Evolutionary conservation across 2,888 invertebrate genomes (phyloP).

Genomic region (Thelaira solivaga): DNA sequence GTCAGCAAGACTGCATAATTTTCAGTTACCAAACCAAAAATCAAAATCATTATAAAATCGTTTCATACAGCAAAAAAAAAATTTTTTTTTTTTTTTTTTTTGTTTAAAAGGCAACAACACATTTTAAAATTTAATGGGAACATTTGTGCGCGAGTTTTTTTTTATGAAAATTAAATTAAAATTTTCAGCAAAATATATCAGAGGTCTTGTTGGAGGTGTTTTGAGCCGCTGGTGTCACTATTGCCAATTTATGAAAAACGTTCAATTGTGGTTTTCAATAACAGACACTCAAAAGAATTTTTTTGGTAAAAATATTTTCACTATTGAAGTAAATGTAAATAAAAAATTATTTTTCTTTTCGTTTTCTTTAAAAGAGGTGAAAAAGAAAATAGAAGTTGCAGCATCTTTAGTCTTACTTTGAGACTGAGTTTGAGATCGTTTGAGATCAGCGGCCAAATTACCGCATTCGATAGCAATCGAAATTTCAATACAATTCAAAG

Average conservation of each 20-base stretch:
- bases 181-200: background rate
- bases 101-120: background rate
- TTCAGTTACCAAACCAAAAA: background rate
- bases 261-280: constrained; percentile 40
- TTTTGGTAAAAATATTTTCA: background rate
- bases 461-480: too few species aligned
- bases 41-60: constrained; percentile 4
- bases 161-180: constrained; percentile 10
- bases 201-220: constrained; percentile 34
- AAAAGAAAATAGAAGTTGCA: too few species aligned
- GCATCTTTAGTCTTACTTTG: too few species aligned
- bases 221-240: constrained; percentile 25
- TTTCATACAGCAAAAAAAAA: background rate
- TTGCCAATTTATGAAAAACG: constrained; percentile 54
- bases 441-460: too few species aligned
- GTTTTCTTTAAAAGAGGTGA: too few species aligned
- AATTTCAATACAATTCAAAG: too few species aligned
- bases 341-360: too few species aligned
- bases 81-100: too few species aligned
- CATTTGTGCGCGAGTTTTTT: background rate
- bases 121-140: background rate
- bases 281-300: constrained; percentile 21
- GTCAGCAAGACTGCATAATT: constrained; percentile 24
- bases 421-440: too few species aligned
- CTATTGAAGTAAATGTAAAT: too few species aligned